These are phyloP conservation scores for Apteryx mantelli DNA, from an alignment of 2,113 vertebrate genomes.

Conservation along the genomic window DNA sequence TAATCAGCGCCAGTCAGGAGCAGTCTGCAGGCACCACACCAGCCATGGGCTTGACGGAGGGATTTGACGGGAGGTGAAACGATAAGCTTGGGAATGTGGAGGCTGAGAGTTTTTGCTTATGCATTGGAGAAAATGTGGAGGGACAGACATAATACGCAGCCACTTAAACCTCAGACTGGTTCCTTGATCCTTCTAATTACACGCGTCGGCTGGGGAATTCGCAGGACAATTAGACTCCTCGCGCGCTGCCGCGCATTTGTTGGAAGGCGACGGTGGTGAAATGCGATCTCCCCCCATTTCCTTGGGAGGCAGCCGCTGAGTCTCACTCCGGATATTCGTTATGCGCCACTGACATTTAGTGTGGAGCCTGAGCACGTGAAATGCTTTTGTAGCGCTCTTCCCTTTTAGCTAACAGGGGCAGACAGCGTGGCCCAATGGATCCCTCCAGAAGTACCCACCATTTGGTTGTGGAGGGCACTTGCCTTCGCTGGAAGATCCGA, in stretches of 20 bases:
- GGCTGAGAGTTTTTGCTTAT: neutral
- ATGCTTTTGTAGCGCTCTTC: neutral
- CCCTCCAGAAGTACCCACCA: neutral
- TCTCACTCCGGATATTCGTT: neutral
- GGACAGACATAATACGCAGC: neutral
- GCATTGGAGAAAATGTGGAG: fast-evolving
- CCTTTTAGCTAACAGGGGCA: fast-evolving
- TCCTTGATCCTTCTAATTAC: neutral
- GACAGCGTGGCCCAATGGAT: fast-evolving
- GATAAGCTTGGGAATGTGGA: neutral
- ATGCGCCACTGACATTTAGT: fast-evolving
- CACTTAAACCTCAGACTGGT: neutral
- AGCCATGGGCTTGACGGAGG: neutral
- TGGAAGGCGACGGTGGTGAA: neutral
- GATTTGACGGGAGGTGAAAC: neutral
- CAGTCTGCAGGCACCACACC: neutral
- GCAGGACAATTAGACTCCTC: neutral
- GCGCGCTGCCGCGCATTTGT: neutral
- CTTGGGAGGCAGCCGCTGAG: fast-evolving
- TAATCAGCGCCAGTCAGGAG: neutral
- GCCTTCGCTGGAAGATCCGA: fast-evolving
- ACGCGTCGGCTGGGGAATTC: neutral
- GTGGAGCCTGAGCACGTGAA: fast-evolving
- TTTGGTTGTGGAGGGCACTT: neutral
- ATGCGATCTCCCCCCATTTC: fast-evolving